Evolutionary conservation across 2,888 invertebrate species (phyloP).

Genomic region (Chymomyza caudatula): DNA sequence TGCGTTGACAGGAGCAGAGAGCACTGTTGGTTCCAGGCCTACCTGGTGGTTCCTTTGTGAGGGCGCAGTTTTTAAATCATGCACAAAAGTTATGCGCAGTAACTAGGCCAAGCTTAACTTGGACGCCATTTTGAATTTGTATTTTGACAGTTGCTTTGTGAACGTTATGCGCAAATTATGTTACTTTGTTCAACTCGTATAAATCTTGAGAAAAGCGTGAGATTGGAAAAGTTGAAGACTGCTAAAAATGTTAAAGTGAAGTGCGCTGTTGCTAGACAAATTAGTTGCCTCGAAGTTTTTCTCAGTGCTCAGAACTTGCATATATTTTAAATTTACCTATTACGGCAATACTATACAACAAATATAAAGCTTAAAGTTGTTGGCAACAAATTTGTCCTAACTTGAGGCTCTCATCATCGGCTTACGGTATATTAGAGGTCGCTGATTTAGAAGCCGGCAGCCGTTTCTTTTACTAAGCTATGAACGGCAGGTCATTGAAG

Average conservation of each 20-base stretch:
- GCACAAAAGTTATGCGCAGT: neutral
- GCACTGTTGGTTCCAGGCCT: constrained; percentile 27
- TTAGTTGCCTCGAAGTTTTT: constrained; percentile 39
- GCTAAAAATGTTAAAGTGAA: constrained; percentile 32
- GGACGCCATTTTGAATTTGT: constrained; percentile 40
- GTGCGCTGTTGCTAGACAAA: constrained; percentile 43
- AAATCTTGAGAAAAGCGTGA: constrained; percentile 46
- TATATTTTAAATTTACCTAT: too few species aligned
- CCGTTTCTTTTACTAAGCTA: too few species aligned
- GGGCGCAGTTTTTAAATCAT: constrained; percentile 57
- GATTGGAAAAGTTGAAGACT: constrained; percentile 20
- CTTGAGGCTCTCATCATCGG: too few species aligned
- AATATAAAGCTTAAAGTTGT: too few species aligned
- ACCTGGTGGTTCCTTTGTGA: neutral
- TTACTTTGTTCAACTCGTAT: constrained; percentile 64
- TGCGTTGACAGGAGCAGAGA: constrained; percentile 10
- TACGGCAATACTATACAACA: too few species aligned
- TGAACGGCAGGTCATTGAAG: too few species aligned
- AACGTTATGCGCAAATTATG: constrained; percentile 60
- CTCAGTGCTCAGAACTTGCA: neutral
- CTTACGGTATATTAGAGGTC: too few species aligned
- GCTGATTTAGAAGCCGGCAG: too few species aligned
- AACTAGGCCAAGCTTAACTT: neutral
- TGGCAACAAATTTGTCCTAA: too few species aligned
- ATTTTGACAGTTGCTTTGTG: constrained; percentile 25